Evolutionary conservation across 2,113 vertebrate genomes (phyloP), one percentile per base, ranked within the genome.

Genomic region (Merops nubicus): DNA sequence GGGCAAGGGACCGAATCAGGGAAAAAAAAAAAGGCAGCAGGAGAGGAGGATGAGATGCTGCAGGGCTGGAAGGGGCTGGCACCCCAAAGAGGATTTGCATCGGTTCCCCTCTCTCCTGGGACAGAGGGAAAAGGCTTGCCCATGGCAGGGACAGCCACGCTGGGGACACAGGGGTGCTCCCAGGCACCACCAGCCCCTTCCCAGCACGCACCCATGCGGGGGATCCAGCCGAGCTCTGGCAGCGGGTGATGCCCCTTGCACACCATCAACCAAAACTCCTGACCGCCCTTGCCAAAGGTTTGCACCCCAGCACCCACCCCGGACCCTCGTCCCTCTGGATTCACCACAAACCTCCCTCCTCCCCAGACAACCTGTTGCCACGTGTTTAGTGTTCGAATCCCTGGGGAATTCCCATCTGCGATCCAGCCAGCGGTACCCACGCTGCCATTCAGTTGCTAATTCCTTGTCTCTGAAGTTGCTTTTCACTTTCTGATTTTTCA

Each of bases 401-500:
- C 40, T 3, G 31, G 95, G 97, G 97, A 97, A 93, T 79, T 88
- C 96, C 97, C 80, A 6, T 62, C 94, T 76, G 92, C 2, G 56
- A 53, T 17, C 85, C 93, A 94, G 13, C 53, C 68, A 18, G 64
- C 81, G 23, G 56, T n/a, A 40, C 63, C 3, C 59, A 19, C 9
- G 21, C 62, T 82, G 94, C 87, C 96, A 68, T 56, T 36, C 89
- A 97, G 97, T 88, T 89, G 95, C 96, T 98, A 97, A 98, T 98
- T 98, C 97, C 82, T 96, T 25, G 88, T 93, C 97, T 98, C 94
- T 88, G 92, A 98, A 97, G 98, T 98, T 97, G 97, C 97, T 98
- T 98, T 98, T 97, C 97, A 93, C 96, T 98, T 97, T 97, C 97
- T 97, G 97, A 97, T 97, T 98, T 98, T 97, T 97, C 98, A 98